Base-by-base conservation (phyloP, 2,888 invertebrate species). In the Entomobrya proxima region DNA sequence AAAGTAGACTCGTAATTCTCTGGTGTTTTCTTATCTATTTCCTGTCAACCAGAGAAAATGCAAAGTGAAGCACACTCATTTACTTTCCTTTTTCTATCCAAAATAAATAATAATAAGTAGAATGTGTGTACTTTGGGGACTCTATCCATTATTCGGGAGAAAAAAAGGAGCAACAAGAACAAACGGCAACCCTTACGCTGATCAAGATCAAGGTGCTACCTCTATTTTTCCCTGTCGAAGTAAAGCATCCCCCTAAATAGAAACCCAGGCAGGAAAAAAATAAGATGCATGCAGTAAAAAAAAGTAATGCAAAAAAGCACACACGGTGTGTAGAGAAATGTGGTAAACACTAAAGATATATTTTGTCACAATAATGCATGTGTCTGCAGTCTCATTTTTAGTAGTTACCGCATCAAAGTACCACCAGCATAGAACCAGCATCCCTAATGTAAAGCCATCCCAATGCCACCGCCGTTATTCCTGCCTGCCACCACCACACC, bases 161-260 rank as follows among this genome's bases (percentile, higher is more conserved):
- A n/a, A n/a, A n/a, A n/a, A n/a, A n/a, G n/a, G n/a, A n/a, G n/a
- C n/a, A n/a, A n/a, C n/a, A n/a, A n/a, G n/a, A n/a, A n/a, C n/a
- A n/a, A n/a, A n/a, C 18, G 18, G 61, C 44, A 0, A 27, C n/a
- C n/a, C n/a, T n/a, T n/a, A n/a, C n/a, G n/a, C 27, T 44, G 40
- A 69, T 69, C 69, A 69, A 69, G 69, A 69, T 44, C 67, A 67
- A 69, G 44, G 69, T 40, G n/a, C n/a, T n/a, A 44, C 67, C 37
- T 67, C 27, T 44, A 69, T 69, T 69, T 69, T 69, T 69, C 69
- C 40, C 44, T 69, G 44, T 44, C 15, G 40, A 24, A 40, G n/a
- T n/a, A n/a, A n/a, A n/a, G n/a, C n/a, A n/a, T n/a, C n/a, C n/a
- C n/a, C n/a, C n/a, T n/a, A n/a, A n/a, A n/a, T n/a, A n/a, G n/a